Conservation (phyloP, 2,113 vertebrate genomes). For the Galeopterus variegatus region DNA sequence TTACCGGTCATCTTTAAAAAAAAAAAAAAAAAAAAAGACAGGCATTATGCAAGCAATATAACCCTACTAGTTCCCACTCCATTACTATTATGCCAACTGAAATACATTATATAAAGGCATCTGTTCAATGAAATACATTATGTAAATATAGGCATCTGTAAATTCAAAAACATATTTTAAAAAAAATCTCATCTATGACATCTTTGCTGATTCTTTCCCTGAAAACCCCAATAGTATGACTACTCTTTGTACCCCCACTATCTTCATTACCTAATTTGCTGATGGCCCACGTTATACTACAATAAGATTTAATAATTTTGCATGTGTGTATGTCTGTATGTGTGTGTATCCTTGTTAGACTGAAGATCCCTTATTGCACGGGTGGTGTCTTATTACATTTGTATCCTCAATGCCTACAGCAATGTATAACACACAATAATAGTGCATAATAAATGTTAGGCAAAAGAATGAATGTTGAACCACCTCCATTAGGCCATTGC, state of each 20-base stretch:
- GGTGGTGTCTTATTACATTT: slow-evolving; percentile 19
- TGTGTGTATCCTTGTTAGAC: background rate
- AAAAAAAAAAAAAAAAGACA: slow-evolving; percentile 42
- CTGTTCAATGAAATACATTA: slow-evolving; percentile 12
- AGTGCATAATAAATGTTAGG: background rate
- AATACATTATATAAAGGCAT: slow-evolving; percentile 7
- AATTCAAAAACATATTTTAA: background rate
- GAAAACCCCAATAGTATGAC: background rate
- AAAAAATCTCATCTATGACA: slow-evolving; percentile 38
- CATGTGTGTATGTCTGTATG: background rate
- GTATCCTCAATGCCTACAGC: slow-evolving; percentile 35
- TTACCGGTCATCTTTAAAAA: no score
- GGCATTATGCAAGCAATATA: slow-evolving; percentile 43
- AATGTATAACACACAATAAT: background rate
- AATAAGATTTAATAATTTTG: slow-evolving; percentile 24
- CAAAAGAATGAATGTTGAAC: slow-evolving; percentile 31
- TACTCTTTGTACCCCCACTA: no score
- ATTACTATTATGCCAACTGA: slow-evolving; percentile 32
- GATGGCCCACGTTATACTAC: background rate
- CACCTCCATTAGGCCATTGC: background rate
- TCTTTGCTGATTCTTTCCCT: background rate
- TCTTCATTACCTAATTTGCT: background rate
- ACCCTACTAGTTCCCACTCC: background rate
- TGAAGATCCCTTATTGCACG: slow-evolving; percentile 12
- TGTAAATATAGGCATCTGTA: slow-evolving; percentile 12